Evolutionary conservation across 2,888 invertebrate species (phyloP).

Genomic region (Odontothrips loti): DNA sequence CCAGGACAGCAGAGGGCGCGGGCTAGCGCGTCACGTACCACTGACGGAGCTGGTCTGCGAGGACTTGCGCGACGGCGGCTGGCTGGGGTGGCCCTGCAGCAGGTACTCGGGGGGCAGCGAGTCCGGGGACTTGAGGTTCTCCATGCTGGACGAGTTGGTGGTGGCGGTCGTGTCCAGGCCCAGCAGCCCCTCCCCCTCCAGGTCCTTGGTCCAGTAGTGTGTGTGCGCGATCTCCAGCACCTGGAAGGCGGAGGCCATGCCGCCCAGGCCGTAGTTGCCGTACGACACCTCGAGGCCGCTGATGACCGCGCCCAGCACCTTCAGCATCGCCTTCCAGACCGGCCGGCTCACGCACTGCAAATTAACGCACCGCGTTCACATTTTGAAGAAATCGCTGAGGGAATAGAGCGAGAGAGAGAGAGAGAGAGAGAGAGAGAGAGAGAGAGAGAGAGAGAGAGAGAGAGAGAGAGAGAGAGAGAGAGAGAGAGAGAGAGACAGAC

Average conservation of each 20-base stretch:
- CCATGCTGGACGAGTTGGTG: conserved; percentile 21
- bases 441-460: no score
- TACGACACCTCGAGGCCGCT: conserved; percentile 89
- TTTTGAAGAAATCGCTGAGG: background rate
- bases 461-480: no score
- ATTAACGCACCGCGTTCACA: conserved; percentile 31
- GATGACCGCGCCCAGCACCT: conserved; percentile 82
- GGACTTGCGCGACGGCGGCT: conserved; percentile 1
- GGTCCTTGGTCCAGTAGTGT: conserved; percentile 91
- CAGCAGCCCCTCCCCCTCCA: conserved; percentile 52
- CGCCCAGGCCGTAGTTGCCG: conserved; percentile 89
- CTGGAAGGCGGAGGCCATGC: conserved; percentile 96
- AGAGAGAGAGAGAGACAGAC: no score
- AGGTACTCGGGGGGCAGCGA: conserved; percentile 1
- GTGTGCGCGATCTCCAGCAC: conserved; percentile 98
- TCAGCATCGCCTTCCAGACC: conserved; percentile 95
- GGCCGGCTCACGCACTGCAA: conserved; percentile 77
- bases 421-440: no score
- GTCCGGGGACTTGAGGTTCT: conserved; percentile 16
- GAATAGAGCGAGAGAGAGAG: no score
- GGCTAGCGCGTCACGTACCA: background rate
- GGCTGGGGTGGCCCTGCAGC: conserved; percentile 10
- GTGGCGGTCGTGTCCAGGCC: conserved; percentile 3
- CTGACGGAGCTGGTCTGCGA: conserved; percentile 1
- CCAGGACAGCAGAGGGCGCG: no score